Percentiles rank a stretch among this genome's conserved stretches.
phyloP scores from a whole-genome alignment of 2,888 invertebrate species.

The Acanthoscelides obtectus region DNA sequence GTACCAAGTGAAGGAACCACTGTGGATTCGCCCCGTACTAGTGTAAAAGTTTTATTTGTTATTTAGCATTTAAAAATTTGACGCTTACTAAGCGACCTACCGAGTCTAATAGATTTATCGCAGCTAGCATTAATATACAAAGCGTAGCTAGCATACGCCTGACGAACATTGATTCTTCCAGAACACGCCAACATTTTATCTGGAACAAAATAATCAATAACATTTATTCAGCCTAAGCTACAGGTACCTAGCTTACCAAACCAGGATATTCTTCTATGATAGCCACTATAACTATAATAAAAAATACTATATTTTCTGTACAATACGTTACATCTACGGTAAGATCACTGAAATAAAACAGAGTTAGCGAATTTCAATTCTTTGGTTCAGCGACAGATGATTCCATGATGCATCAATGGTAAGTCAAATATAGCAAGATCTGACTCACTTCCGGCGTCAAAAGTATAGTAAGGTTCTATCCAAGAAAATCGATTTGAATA shows the following conservation, averaged over 20 bases:
- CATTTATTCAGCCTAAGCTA: not conserved
- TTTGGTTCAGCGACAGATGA: not conserved
- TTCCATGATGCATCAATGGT: no score
- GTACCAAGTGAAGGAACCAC: no score
- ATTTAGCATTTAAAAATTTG: no score
- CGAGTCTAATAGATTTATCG: constrained; percentile 58
- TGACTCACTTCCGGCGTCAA: no score
- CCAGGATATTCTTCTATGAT: constrained; percentile 33
- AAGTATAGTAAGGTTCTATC: no score
- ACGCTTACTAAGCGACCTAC: constrained; percentile 47
- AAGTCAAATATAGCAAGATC: no score
- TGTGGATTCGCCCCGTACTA: no score
- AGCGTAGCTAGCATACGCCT: constrained; percentile 54
- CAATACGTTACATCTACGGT: constrained; percentile 32
- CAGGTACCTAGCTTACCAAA: constrained; percentile 23
- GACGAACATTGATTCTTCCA: constrained; percentile 55
- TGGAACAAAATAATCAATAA: constrained; percentile 35
- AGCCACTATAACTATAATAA: constrained; percentile 30
- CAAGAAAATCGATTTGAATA: no score
- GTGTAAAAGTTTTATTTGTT: no score
- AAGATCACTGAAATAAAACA: constrained; percentile 29
- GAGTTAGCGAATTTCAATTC: not conserved
- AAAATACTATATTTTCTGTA: constrained; percentile 31
- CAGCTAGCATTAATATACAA: constrained; percentile 54
- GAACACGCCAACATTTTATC: constrained; percentile 52